phyloP scores from a whole-genome alignment of 2,797 vertebrate genomes.

The Mus caroli region DNA sequence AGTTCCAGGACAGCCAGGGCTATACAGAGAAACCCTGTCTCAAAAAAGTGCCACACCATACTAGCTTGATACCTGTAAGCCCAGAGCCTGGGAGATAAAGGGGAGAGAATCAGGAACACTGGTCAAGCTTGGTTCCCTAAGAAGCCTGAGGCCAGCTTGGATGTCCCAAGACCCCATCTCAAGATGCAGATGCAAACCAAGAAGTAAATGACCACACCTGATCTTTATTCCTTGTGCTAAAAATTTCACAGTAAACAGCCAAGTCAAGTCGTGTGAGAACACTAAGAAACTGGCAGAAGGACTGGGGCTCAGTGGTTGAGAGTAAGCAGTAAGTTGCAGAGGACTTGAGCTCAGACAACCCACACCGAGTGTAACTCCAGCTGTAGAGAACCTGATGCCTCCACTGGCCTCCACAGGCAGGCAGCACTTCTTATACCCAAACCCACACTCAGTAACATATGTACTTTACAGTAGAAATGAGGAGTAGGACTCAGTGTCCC shows the following conservation, averaged over 20 bases:
- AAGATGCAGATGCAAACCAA: neutral
- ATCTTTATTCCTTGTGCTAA: neutral
- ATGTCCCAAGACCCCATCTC: neutral
- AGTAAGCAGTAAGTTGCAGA: neutral
- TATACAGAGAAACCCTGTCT: too few species aligned
- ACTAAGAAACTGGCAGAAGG: neutral
- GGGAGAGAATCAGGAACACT: neutral
- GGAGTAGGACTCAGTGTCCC: neutral
- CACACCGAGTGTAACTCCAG: neutral
- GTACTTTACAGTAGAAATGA: neutral
- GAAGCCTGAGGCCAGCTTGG: neutral
- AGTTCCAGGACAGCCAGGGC: too few species aligned
- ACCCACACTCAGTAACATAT: neutral
- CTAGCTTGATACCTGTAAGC: neutral
- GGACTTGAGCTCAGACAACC: neutral
- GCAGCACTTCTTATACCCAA: neutral
- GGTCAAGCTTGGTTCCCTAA: neutral
- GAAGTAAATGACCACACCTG: neutral
- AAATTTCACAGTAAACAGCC: neutral
- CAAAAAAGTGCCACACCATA: neutral
- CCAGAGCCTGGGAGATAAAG: too few species aligned
- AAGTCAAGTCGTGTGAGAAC: too few species aligned
- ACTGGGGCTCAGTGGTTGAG: neutral
- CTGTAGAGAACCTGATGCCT: too few species aligned
- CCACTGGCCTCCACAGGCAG: too few species aligned